Evolutionary conservation across 2,797 vertebrate species (phyloP).

Genomic region (Dermochelys coriacea): DNA sequence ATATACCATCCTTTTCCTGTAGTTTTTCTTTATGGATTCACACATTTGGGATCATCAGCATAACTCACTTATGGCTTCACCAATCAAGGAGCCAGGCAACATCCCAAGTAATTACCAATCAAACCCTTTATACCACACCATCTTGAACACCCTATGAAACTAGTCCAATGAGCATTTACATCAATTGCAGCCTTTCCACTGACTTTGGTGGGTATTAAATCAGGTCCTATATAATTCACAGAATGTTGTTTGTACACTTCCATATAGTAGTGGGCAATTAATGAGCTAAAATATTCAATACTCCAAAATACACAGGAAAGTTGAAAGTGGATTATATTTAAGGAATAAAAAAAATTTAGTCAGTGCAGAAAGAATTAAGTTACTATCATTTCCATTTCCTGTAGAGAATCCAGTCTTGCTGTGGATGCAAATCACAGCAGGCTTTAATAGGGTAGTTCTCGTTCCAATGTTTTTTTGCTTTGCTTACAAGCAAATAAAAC

Average conservation of each 20-base stretch:
- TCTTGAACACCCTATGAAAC: not conserved
- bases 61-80: not conserved
- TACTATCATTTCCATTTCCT: not conserved
- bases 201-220: not conserved
- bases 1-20: not conserved
- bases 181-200: not conserved
- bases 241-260: not conserved
- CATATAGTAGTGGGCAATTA: not conserved
- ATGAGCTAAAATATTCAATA: not conserved
- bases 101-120: not conserved
- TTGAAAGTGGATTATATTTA: not conserved
- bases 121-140: not conserved
- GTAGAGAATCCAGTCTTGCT: not conserved
- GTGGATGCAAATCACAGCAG: not conserved
- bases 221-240: not conserved
- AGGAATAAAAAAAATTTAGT: not conserved
- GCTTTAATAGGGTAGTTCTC: not conserved
- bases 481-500: not conserved
- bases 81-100: not conserved
- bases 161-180: not conserved
- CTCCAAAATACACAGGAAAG: not conserved
- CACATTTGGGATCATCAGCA: not conserved
- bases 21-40: not conserved
- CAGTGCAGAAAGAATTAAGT: not conserved
- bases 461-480: not conserved